Base-by-base conservation (phyloP, 2,797 vertebrate species). In the Pelochelys cantorii region DNA sequence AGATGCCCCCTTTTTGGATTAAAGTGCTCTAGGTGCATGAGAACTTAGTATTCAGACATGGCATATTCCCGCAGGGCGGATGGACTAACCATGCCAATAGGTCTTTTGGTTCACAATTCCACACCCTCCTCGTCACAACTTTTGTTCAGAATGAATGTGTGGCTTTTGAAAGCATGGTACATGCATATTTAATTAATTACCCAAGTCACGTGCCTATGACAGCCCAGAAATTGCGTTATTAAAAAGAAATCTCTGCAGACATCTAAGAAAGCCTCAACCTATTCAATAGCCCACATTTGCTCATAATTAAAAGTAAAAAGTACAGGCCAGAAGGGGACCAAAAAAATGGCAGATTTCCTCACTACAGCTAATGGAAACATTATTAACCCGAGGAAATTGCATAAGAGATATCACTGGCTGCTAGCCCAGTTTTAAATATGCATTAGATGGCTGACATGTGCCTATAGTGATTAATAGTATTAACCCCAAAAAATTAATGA, bases 271-370 rank as follows among this genome's bases (percentile, higher is more conserved):
- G 92, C 92, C 52, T 93, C 95, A 94, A 59, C 92, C 90, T 87
- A 57, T 95, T 97, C 96, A 91, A 94, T 83, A 78, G 79, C 93
- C 95, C 92, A 62, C 95, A 88, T 95, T 25, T 89, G 97, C 94
- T 93, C 95, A 81, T 97, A 97, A 97, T 97, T 96, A 96, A 95
- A 96, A 89, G 90, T 79, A 88, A 96, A 93, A 97, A 93, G 89
- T 90, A 92, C 11, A 83, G 97, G 94, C 95, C 92, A 90, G 92
- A 90, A 95, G 96, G 93, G 96, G 96, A 95, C 94, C 42, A 60
- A 84, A 87, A 53, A 37, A 85, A 85, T 10, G 94, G 90, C 92
- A 90, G 93, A 91, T 95, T 94, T 95, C 90, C 84, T 90, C 96
- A 95, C 55, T 77, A 55, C 92, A 95, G 91, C 93, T 95, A 92